Evolutionary conservation across 1,140 invertebrate genomes (phyloP), one percentile per base, ranked within the genome.

Genomic region (Drosophila persimilis): DNA sequence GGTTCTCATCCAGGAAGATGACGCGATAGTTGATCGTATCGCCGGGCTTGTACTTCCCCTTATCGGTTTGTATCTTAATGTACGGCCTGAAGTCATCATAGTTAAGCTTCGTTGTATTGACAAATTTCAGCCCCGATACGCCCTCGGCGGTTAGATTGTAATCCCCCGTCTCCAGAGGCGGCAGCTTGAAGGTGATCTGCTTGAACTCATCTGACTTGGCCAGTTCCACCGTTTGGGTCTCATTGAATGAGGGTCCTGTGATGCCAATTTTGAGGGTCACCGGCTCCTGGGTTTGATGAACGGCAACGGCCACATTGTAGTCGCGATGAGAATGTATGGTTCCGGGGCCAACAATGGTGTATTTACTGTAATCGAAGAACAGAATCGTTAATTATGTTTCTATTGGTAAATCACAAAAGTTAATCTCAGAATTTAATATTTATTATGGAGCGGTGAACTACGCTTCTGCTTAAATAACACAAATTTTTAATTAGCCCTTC

Each of bases 21-120:
- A 96, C 95, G 66, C 98, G 94, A 85, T 98, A 98, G 83, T 95
- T 94, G 24, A 99, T 94, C 62, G 94, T 95, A 80, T 96, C 94
- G 15, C 96, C 95, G 1, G 97, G 97, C 90, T 98, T 97, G 90
- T 99, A 99, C 59, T 98, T 95, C 2, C 96, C 95, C 92, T 98
- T 97, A 91, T 99, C 98, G 0, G 97, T 98, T 91, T 99, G 98
- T 61, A 99, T 95, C 79, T 98, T 97, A 43, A 96, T 94, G 26
- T 89, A 80, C 3, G 80, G 60, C 35, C 78, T 94, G 76, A 94
- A 95, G 65, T 95, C 94, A 6, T 95, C 95, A 91, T 98, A 99
- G 57, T 97, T 95, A 0, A 96, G 94, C 91, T 97, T 96, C 89
- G 99, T 98, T 0, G 97, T 97, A 91, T 99, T 98, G 71, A 99